Evolutionary conservation across 2,113 vertebrate species (phyloP).

Genomic region (Oreotrochilus melanogaster): DNA sequence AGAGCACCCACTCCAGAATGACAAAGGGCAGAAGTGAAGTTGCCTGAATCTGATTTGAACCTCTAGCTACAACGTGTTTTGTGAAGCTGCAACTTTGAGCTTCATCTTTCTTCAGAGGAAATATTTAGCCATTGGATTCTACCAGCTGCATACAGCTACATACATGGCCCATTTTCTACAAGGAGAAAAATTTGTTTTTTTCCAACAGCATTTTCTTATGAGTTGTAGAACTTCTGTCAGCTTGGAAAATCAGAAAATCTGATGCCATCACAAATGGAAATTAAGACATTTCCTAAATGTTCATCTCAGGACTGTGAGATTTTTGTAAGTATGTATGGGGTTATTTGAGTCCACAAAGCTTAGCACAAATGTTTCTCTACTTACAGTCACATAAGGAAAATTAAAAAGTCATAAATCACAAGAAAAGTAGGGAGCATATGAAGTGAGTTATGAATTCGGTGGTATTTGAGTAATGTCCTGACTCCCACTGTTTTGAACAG

Average conservation of each 20-base stretch:
- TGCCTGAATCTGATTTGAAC: background rate
- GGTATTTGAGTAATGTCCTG: background rate
- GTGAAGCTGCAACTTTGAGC: background rate
- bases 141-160: rapidly evolving
- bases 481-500: background rate
- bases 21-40: background rate
- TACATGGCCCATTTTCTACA: background rate
- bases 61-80: background rate
- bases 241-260: slow-evolving; percentile 11
- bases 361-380: background rate
- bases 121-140: background rate
- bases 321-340: background rate
- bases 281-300: background rate
- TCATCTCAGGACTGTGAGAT: background rate
- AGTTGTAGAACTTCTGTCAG: background rate
- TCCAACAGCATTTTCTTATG: background rate
- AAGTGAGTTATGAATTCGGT: background rate
- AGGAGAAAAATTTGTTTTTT: background rate
- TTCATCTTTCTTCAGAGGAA: slow-evolving; percentile 20
- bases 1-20: background rate
- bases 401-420: background rate
- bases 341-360: background rate
- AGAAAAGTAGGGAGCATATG: background rate
- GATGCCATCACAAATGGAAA: background rate
- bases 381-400: background rate